Evolutionary conservation across 2,113 vertebrate genomes (phyloP).

Genomic region (Oceanites oceanicus): DNA sequence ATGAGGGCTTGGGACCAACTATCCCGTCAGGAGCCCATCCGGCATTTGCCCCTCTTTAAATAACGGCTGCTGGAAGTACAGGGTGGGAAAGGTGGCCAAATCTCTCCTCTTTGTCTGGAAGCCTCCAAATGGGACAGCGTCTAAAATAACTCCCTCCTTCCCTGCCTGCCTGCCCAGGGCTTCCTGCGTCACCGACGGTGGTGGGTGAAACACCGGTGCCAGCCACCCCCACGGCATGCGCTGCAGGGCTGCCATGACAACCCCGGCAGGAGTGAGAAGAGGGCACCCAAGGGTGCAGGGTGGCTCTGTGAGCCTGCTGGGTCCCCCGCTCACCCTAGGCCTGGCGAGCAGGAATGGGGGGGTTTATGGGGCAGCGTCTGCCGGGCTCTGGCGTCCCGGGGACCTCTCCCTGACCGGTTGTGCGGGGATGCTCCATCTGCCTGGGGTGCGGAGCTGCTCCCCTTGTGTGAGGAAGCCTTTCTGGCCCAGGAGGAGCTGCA

Average conservation of each 20-base stretch:
- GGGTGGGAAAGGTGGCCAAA: neutral
- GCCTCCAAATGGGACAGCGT: neutral
- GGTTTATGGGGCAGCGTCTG: no score
- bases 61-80: neutral
- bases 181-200: neutral
- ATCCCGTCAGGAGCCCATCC: fast-evolving
- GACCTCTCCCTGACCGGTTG: fast-evolving
- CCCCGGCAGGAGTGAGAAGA: neutral
- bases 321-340: no score
- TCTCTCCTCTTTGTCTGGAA: neutral
- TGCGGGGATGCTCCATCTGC: neutral
- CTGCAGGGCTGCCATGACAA: neutral
- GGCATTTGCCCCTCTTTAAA: neutral
- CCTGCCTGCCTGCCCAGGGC: neutral
- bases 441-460: neutral
- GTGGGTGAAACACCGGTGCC: neutral
- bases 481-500: neutral
- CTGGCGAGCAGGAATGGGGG: neutral
- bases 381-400: fast-evolving
- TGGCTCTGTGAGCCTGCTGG: fast-evolving
- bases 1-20: neutral
- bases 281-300: neutral
- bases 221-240: neutral
- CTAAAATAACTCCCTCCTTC: conserved; percentile 8
- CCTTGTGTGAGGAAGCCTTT: fast-evolving